Evolutionary conservation across 2,888 invertebrate species (phyloP), one percentile per base, ranked within the genome.

Genomic region (Stictocephala bisonia): DNA sequence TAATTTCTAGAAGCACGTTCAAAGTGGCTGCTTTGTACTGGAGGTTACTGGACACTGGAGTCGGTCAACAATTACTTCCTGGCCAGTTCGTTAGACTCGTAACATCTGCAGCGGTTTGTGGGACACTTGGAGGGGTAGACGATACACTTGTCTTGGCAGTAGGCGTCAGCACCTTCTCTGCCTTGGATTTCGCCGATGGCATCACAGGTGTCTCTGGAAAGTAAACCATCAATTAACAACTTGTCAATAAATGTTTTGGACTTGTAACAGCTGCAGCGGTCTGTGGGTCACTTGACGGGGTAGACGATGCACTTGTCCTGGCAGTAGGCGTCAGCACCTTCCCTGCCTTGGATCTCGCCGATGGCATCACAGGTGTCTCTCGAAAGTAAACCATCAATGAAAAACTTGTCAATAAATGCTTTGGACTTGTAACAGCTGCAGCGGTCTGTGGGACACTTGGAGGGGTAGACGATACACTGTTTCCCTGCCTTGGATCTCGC

Each of bases 131-230:
- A 89, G n/a, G 81, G 81, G 83, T 93, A 92, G 51, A 92, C 91
- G 78, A 96, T 88, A 84, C 95, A 96, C 80, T 92, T 88, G 83
- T 95, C 94, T 88, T 93, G 90, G 83, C 96, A 96, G 82, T 93
- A 92, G 26, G 92, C 90, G 80, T 93, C 94, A 0, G 94, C 93
- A 6, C 93, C 94, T 0, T 88, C 87, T 50, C 87, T 86, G 9
- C 91, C 91, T 78, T 87, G 89, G 74, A 93, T 82, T 80, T 93
- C 91, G 1, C 95, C 95, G 26, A 93, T 86, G 0, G 94, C 94
- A 74, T 93, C 91, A 83, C 95, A 95, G n/a, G 88, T 88, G 82
- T 91, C 89, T 69, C 95, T 95, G 84, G 13, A 86, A 83, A 79
- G n/a, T n/a, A n/a, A n/a, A n/a, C n/a, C n/a, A n/a, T n/a, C n/a